Percentiles rank a stretch among this genome's conserved stretches.
phyloP scores from a whole-genome alignment of 2,113 vertebrate genomes.

The Seriola dumerili region DNA sequence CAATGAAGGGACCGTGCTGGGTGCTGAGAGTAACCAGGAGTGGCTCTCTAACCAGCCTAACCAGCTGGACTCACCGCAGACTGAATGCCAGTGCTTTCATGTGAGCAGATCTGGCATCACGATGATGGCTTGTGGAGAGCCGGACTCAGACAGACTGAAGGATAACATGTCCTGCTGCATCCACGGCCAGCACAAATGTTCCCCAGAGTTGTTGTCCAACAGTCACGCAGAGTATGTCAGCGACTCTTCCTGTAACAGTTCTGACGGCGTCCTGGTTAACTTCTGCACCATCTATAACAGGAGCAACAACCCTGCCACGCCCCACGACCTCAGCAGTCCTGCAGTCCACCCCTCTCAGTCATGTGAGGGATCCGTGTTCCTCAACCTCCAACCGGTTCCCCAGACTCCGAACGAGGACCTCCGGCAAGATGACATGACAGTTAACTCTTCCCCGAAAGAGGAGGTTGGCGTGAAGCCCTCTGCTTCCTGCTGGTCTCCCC shows the following conservation, averaged over 20 bases:
- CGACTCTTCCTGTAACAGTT: conserved; percentile 96
- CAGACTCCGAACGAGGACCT: conserved; percentile 77
- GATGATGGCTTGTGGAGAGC: conserved; percentile 81
- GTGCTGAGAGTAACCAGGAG: conserved; percentile 75
- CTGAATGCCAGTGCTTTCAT: conserved; percentile 78
- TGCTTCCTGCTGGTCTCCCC: conserved; percentile 85
- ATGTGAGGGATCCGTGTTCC: conserved; percentile 88
- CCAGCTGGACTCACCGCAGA: conserved; percentile 77
- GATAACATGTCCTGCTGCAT: conserved; percentile 81
- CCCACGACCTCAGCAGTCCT: conserved; percentile 89
- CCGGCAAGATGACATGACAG: conserved; percentile 60
- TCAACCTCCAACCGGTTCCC: conserved; percentile 91
- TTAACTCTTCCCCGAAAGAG: conserved; percentile 41
- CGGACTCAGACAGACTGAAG: conserved; percentile 82
- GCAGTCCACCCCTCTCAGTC: conserved; percentile 76
- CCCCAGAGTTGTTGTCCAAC: conserved; percentile 85
- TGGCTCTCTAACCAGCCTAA: conserved; percentile 55
- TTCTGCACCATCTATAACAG: conserved; percentile 95
- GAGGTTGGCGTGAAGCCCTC: conserved; percentile 76
- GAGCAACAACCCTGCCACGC: conserved; percentile 87
- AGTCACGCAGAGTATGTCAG: conserved; percentile 88
- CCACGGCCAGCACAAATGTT: conserved; percentile 83
- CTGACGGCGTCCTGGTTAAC: conserved; percentile 93
- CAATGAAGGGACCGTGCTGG: conserved; percentile 80
- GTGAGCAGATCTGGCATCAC: conserved; percentile 79